These are phyloP conservation scores for Drosophila affinis DNA, from an alignment of 2,888 invertebrate genomes.

Conservation along the genomic window DNA sequence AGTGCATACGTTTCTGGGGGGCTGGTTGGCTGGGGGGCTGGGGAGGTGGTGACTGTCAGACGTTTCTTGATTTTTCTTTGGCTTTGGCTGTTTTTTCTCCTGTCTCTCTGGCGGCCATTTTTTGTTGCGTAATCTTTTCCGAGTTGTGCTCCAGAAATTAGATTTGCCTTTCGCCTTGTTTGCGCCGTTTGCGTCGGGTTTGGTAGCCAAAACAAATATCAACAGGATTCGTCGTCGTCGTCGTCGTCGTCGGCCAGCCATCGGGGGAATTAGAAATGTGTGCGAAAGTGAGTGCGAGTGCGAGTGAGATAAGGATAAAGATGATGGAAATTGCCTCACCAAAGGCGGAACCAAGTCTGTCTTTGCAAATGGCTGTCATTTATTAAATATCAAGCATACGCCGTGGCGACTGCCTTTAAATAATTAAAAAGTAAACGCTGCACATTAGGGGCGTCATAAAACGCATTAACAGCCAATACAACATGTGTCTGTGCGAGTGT, in stretches of 20 bases:
- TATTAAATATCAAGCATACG: conserved; percentile 45
- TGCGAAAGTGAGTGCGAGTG: neutral
- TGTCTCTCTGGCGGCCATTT: conserved; percentile 30
- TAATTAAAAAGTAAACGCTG: conserved; percentile 42
- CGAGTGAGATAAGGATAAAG: conserved; percentile 14
- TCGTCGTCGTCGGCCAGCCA: conserved; percentile 46
- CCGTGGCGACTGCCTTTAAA: conserved; percentile 28
- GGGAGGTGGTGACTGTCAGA: conserved; percentile 49
- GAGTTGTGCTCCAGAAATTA: conserved; percentile 61
- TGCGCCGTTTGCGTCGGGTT: conserved; percentile 30
- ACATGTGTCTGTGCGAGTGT: conserved; percentile 8
- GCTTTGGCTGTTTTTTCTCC: conserved; percentile 12
- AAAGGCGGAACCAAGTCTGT: conserved; percentile 24
- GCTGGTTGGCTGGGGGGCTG: too few relatives aligned
- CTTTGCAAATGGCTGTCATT: conserved; percentile 50
- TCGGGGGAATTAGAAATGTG: conserved; percentile 72
- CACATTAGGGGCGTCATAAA: conserved; percentile 43
- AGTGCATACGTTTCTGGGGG: conserved; percentile 62
- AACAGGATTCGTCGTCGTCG: conserved; percentile 8
- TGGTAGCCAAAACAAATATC: conserved; percentile 54
- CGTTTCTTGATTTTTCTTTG: conserved; percentile 57
- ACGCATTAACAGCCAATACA: conserved; percentile 39
- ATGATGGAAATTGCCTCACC: conserved; percentile 35
- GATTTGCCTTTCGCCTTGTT: conserved; percentile 64
- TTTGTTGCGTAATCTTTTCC: conserved; percentile 63